These are phyloP conservation scores for Xestia ashworthii DNA, from an alignment of 2,888 invertebrate genomes.

Conservation along the genomic window DNA sequence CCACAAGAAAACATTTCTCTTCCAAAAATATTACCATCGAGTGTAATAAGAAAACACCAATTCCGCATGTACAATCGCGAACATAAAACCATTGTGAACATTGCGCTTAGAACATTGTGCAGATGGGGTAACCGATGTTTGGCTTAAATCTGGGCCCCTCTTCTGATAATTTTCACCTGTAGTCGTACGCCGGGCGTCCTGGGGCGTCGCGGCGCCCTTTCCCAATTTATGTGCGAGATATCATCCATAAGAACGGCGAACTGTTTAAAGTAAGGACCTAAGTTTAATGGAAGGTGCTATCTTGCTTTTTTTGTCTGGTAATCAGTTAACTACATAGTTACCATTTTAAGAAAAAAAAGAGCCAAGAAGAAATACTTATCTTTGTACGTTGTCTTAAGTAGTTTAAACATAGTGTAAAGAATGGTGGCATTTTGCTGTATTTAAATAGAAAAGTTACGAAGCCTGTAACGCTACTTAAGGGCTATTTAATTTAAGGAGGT, in stretches of 20 bases:
- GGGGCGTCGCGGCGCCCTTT: conserved; percentile 69
- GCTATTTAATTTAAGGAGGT: too few species aligned
- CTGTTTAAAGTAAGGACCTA: conserved; percentile 70
- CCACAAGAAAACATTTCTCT: conserved; percentile 56
- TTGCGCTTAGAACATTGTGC: conserved; percentile 65
- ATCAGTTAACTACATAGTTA: conserved; percentile 14
- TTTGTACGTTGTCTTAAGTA: neutral
- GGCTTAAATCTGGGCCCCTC: conserved; percentile 86
- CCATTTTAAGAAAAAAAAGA: conserved; percentile 19
- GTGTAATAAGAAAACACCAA: conserved; percentile 68
- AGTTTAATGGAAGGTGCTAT: conserved; percentile 72
- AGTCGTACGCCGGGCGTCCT: conserved; percentile 65
- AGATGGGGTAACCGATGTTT: conserved; percentile 79
- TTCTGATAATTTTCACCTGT: conserved; percentile 90
- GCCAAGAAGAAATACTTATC: neutral
- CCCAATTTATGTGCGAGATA: conserved; percentile 87
- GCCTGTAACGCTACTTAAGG: neutral
- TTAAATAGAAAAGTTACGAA: neutral
- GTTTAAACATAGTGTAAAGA: neutral
- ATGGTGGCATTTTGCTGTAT: neutral
- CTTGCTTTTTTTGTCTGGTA: conserved; percentile 23
- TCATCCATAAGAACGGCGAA: conserved; percentile 85
- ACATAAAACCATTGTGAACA: conserved; percentile 65
- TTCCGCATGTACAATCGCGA: conserved; percentile 63
- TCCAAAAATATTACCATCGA: conserved; percentile 62